Conservation (phyloP, 2,888 invertebrate genomes). For the Eulithis prunata region DNA sequence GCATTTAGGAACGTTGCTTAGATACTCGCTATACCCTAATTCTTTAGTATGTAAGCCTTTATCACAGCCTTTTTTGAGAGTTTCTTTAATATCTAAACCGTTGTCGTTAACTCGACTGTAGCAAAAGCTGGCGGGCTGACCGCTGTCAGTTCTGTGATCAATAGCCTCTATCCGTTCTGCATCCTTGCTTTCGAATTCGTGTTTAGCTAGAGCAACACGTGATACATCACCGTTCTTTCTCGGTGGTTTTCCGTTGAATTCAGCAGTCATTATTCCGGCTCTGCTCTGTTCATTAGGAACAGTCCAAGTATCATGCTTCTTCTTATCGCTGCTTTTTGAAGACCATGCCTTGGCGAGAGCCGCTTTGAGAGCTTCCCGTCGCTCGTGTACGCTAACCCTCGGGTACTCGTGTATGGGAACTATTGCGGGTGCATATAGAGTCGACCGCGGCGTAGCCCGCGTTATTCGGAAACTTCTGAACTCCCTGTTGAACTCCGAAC, state of each 20-base stretch:
- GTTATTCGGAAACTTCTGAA: constrained; percentile 84
- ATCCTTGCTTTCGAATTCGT: constrained; percentile 78
- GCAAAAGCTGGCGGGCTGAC: constrained; percentile 69
- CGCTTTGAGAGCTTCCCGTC: constrained; percentile 80
- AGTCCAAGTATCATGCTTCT: constrained; percentile 79
- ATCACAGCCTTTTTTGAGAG: constrained; percentile 82
- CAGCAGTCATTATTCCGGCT: constrained; percentile 66
- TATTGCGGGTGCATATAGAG: constrained; percentile 81
- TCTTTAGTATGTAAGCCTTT: constrained; percentile 81
- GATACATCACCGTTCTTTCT: constrained; percentile 69
- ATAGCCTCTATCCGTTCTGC: constrained; percentile 63
- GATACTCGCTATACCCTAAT: constrained; percentile 76
- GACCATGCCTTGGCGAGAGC: constrained; percentile 81
- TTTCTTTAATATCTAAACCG: constrained; percentile 78
- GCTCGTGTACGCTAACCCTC: constrained; percentile 83
- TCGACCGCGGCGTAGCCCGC: constrained; percentile 79
- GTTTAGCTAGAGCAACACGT: constrained; percentile 73
- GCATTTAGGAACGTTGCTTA: constrained; percentile 83
- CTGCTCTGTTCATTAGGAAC: constrained; percentile 71
- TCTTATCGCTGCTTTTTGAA: constrained; percentile 74
- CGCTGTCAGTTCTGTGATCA: constrained; percentile 64
- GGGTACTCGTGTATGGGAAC: constrained; percentile 86
- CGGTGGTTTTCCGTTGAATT: constrained; percentile 66
- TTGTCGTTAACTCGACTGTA: constrained; percentile 72
- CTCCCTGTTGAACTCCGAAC: constrained; percentile 86